A percentile compares a stretch with the other conserved stretches of the same genome.
These are phyloP conservation scores for Heliconius hortense DNA, from an alignment of 2,888 invertebrate genomes.

Conservation along the genomic window DNA sequence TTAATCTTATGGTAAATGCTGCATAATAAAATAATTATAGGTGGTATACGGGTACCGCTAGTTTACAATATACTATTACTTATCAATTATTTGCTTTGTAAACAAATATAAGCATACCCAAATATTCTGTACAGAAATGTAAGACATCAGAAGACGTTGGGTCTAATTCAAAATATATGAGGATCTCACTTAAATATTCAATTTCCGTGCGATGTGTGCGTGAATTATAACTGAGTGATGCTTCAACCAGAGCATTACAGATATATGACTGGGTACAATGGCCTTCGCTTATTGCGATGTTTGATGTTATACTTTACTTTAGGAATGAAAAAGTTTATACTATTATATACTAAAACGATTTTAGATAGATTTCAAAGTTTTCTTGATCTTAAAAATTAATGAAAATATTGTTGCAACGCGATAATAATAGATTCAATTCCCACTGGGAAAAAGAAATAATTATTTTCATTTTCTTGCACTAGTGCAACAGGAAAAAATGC, in stretches of 20 bases:
- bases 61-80: no score
- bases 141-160: constrained; percentile 25
- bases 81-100: no score
- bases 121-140: constrained; percentile 3
- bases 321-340: no score
- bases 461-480: background rate
- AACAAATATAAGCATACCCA: background rate
- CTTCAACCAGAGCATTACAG: constrained; percentile 23
- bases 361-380: background rate
- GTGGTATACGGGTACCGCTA: no score
- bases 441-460: no score
- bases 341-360: background rate
- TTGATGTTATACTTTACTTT: background rate
- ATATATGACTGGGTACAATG: constrained; percentile 15
- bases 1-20: no score
- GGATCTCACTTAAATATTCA: constrained; percentile 69
- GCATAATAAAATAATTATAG: no score
- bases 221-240: constrained; percentile 62
- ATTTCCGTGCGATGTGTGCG: constrained; percentile 58
- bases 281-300: background rate
- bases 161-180: constrained; percentile 69
- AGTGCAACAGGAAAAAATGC: background rate
- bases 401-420: no score
- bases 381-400: background rate
- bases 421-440: no score